phyloP scores from a whole-genome alignment of 2,797 vertebrate genomes.

The Furcifer pardalis region DNA sequence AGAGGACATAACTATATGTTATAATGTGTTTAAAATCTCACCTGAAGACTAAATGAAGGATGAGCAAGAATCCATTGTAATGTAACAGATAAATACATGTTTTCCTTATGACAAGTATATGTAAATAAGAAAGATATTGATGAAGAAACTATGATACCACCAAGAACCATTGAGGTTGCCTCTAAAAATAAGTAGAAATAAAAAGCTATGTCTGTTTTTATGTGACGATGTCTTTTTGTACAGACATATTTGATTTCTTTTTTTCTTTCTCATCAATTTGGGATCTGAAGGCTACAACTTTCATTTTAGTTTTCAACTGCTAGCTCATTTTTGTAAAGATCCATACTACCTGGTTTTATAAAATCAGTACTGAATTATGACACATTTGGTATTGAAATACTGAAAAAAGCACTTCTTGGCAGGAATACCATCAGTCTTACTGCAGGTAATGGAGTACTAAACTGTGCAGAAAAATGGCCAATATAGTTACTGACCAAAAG shows the following conservation, averaged over 20 bases:
- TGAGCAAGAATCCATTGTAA: background rate
- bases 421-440: conserved; percentile 53
- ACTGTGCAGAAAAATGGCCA: conserved; percentile 59
- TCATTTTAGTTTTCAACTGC: conserved; percentile 17
- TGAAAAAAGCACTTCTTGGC: conserved; percentile 63
- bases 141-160: too few relatives aligned
- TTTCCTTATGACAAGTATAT: background rate
- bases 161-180: background rate
- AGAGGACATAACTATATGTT: background rate
- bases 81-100: background rate
- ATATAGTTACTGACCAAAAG: conserved; percentile 63
- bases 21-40: background rate
- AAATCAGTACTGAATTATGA: conserved; percentile 67
- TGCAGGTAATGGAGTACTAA: conserved; percentile 55
- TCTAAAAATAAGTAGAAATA: background rate
- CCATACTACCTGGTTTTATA: conserved; percentile 51
- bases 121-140: background rate
- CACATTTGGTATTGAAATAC: conserved; percentile 66
- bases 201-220: background rate
- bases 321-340: conserved; percentile 31
- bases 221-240: background rate
- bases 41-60: background rate
- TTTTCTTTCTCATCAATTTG: conserved; percentile 22
- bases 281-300: conserved; percentile 29
- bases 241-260: background rate